Conservation (phyloP, 1,140 invertebrate species). For the Stenopsyche tienmushanensis region DNA sequence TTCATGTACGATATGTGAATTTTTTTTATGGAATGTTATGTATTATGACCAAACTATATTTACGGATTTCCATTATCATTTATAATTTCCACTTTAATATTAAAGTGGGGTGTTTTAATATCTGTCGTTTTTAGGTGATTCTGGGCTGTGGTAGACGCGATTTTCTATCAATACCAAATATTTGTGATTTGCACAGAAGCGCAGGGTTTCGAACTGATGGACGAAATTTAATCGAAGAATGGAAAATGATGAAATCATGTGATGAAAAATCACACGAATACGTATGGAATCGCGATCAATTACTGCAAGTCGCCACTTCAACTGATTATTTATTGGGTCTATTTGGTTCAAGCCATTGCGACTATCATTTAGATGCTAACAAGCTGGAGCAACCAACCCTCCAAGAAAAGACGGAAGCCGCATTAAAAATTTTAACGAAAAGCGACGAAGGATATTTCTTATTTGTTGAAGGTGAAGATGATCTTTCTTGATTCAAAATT, state of each 20-base stretch:
- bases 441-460: slow-evolving; percentile 70
- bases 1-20: not conserved
- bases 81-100: no score
- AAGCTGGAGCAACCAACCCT: slow-evolving; percentile 65
- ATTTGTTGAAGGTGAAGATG: slow-evolving; percentile 64
- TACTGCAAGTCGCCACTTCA: slow-evolving; percentile 44
- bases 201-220: slow-evolving; percentile 55
- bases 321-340: slow-evolving; percentile 55
- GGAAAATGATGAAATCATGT: slow-evolving; percentile 48
- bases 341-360: slow-evolving; percentile 56
- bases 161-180: slow-evolving; percentile 55
- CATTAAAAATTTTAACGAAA: slow-evolving; percentile 73
- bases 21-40: not conserved
- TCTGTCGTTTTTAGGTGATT: slow-evolving; percentile 55
- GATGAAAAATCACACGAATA: slow-evolving; percentile 53
- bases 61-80: no score
- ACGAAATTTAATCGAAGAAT: slow-evolving; percentile 54
- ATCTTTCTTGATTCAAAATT: not conserved
- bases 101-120: no score
- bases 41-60: not conserved
- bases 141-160: slow-evolving; percentile 66
- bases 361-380: slow-evolving; percentile 58
- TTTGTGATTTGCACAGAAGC: slow-evolving; percentile 54
- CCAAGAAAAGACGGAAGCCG: slow-evolving; percentile 77
- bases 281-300: slow-evolving; percentile 62